Conservation (phyloP, 2,113 vertebrate species). For the Girardinichthys multiradiatus region DNA sequence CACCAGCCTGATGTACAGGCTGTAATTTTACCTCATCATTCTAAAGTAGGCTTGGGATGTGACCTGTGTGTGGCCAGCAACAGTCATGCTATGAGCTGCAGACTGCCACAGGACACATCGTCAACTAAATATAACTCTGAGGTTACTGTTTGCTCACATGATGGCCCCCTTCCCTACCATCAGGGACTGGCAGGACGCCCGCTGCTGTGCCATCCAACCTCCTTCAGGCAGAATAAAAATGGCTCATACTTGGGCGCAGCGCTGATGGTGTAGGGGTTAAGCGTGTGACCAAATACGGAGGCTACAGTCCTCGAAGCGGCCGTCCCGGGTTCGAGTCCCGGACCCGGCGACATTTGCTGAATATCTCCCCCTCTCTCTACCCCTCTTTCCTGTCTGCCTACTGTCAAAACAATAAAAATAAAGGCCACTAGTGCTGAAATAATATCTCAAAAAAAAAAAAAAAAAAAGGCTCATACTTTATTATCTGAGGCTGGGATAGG, state of each 20-base stretch:
- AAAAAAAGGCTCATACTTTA: neutral
- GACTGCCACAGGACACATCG: constrained; percentile 35
- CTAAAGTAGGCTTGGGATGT: constrained; percentile 23
- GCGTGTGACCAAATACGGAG: too few relatives aligned
- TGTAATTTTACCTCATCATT: constrained; percentile 27
- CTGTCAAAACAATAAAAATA: too few relatives aligned
- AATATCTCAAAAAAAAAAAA: too few relatives aligned
- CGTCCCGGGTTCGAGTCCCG: too few relatives aligned
- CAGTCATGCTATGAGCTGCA: constrained; percentile 33
- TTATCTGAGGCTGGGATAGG: neutral
- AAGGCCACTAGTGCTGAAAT: too few relatives aligned
- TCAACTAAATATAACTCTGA: constrained; percentile 61
- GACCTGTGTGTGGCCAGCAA: constrained; percentile 26
- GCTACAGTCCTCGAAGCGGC: too few relatives aligned
- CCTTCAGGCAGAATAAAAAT: neutral
- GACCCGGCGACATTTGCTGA: too few relatives aligned
- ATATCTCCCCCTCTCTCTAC: too few relatives aligned
- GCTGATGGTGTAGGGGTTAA: too few relatives aligned
- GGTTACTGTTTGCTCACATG: constrained; percentile 56
- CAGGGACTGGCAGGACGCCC: constrained; percentile 11
- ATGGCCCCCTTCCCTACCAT: constrained; percentile 44
- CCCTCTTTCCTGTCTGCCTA: too few relatives aligned
- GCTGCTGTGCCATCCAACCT: constrained; percentile 7
- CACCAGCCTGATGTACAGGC: neutral
- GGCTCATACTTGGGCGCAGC: too few relatives aligned